Percentiles rank a stretch among this genome's conserved stretches.
Conservation (phyloP, 1,140 invertebrate species). For the Aradophagus sp. region DNA sequence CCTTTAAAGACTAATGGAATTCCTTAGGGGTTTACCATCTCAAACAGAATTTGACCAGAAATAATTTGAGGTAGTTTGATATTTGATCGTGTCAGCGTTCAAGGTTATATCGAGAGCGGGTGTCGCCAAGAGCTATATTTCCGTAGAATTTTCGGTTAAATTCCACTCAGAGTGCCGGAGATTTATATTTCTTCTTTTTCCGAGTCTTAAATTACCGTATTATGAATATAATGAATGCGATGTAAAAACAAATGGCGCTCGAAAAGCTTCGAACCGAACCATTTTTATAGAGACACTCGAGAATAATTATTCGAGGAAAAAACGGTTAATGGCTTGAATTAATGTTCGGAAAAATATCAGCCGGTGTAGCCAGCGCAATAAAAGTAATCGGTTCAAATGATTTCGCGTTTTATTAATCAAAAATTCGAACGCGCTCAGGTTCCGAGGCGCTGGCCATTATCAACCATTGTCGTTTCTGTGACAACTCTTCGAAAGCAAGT, state of each 20-base stretch:
- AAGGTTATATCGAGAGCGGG: not conserved
- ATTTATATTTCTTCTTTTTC: constrained; percentile 7
- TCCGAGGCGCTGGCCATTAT: constrained; percentile 10
- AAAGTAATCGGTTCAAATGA: not conserved
- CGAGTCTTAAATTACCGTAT: constrained; percentile 1
- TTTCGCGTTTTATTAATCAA: constrained; percentile 1
- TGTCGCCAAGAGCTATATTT: constrained; percentile 11
- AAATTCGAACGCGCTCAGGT: not conserved
- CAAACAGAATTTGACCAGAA: too few species aligned
- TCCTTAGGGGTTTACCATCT: too few species aligned
- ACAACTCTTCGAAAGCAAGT: constrained; percentile 12
- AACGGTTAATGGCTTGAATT: constrained; percentile 5
- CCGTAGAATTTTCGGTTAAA: constrained; percentile 7
- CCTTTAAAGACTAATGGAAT: too few species aligned
- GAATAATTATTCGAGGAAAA: constrained; percentile 5
- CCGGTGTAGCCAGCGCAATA: not conserved
- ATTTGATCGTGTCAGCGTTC: constrained; percentile 1
- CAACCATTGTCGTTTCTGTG: constrained; percentile 20
- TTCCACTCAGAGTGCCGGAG: not conserved
- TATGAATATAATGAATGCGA: constrained; percentile 9
- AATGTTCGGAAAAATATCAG: constrained; percentile 1
- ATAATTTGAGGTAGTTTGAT: not conserved
- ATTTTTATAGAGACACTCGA: constrained; percentile 4
- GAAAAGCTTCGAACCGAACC: constrained; percentile 4
- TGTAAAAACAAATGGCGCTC: constrained; percentile 13